Evolutionary conservation across 2,888 invertebrate species (phyloP), one percentile per base, ranked within the genome.

Genomic region (Clusia tigrina): DNA sequence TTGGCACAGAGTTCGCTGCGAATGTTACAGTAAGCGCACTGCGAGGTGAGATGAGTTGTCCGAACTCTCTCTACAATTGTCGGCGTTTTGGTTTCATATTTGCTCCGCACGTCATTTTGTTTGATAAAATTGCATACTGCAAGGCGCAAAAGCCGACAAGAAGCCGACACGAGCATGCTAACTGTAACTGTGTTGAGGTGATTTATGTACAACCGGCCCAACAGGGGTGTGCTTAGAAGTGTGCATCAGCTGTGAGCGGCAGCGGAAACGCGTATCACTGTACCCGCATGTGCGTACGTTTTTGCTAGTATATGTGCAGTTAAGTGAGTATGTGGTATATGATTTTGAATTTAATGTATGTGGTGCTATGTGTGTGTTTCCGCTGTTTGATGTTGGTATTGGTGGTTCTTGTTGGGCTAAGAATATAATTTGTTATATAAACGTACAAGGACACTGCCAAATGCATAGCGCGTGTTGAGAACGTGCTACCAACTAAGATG

Each of bases 391-490:
- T n/a, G 12, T 42, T 42, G 12, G 9, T n/a, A 3, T 42, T 32
- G 32, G 6, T n/a, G 25, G 48, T 53, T 48, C 26, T 51, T 52
- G 58, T 62, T 57, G 42, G 22, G 52, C 48, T 63, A 52, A 6
- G 15, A n/a, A 3, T 22, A 18, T 74, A 71, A 72, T 72, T 71
- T 69, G 67, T 76, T 78, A 73, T 78, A 74, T 74, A 77, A 76
- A 74, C 68, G 69, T 66, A 71, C 78, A 78, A 78, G 78, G 77
- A 73, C 78, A 77, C 66, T 65, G 67, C 52, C 65, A 77, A 68
- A 63, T 71, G 69, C 64, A 32, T 32, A 32, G 32, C 32, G 12
- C n/a, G n/a, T n/a, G 12, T 42, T 6, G 18, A 23, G 42, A 32
- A 57, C 25, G n/a, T 42, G 24, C 12, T 12, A 22, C 9, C n/a